A percentile compares a stretch with the other conserved stretches of the same genome.
Evolutionary conservation across 2,113 vertebrate genomes (phyloP).

Genomic region (Jaculus jaculus): DNA sequence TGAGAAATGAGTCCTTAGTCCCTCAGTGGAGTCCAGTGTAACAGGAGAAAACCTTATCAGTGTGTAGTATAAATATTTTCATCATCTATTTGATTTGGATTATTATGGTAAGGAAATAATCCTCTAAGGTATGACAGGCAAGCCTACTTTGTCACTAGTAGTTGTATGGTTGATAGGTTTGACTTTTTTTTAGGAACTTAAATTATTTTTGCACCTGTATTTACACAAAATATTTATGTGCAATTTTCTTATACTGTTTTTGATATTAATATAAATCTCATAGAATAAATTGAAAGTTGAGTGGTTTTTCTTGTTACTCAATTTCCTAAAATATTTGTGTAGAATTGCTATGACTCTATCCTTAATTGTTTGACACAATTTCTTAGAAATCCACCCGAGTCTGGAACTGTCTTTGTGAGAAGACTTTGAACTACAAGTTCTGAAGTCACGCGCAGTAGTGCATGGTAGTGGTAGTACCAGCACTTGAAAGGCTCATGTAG

Average conservation of each 20-base stretch:
- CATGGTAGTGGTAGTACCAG: no score
- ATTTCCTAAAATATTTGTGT: neutral
- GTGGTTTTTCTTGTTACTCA: neutral
- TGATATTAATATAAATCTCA: slow-evolving; percentile 4
- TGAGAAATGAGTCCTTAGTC: slow-evolving; percentile 11
- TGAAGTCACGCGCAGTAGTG: neutral
- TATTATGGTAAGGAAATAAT: neutral
- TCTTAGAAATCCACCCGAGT: neutral
- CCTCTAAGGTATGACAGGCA: neutral
- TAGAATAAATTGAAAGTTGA: slow-evolving; percentile 18
- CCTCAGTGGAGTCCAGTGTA: neutral
- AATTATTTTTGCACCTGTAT: no score
- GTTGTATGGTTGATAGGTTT: neutral
- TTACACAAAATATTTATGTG: neutral
- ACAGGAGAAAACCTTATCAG: neutral
- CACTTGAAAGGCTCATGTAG: no score
- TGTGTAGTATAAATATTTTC: neutral
- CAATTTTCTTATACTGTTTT: slow-evolving; percentile 8
- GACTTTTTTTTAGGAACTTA: no score
- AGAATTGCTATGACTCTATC: slow-evolving; percentile 2
- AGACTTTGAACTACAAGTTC: slow-evolving; percentile 19
- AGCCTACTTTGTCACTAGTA: neutral
- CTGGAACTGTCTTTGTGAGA: neutral
- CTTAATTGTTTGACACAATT: neutral
- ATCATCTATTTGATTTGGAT: slow-evolving; percentile 33